Percentiles rank a stretch among this genome's conserved stretches.
Conservation (phyloP, 2,888 invertebrate genomes). For the Plebejus melissa region DNA sequence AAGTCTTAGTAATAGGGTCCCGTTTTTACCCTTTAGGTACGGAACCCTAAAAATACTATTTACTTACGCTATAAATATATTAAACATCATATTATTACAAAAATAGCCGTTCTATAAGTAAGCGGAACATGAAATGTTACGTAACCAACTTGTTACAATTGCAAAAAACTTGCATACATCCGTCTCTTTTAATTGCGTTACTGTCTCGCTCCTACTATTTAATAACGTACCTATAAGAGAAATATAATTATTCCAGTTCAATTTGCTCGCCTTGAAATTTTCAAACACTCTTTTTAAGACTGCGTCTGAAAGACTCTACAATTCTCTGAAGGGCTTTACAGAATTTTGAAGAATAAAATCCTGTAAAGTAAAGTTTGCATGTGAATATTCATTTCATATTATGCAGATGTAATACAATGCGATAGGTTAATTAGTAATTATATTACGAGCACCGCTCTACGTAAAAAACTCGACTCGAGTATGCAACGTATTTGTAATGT, state of each 20-base stretch:
- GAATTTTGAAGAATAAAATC: too few relatives aligned
- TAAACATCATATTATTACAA: slow-evolving; percentile 4
- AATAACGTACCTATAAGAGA: background rate
- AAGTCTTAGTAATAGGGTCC: too few relatives aligned
- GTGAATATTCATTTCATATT: background rate
- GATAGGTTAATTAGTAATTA: background rate
- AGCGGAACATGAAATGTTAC: slow-evolving; percentile 2
- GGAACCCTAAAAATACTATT: background rate
- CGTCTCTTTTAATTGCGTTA: slow-evolving; percentile 10
- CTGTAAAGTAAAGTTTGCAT: too few relatives aligned
- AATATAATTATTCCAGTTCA: background rate
- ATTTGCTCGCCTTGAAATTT: background rate
- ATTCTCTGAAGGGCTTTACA: too few relatives aligned
- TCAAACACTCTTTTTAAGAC: too few relatives aligned
- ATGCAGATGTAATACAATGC: slow-evolving; percentile 3
- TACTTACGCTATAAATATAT: background rate
- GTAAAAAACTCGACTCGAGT: background rate
- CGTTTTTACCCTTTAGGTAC: too few relatives aligned
- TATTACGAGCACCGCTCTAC: background rate
- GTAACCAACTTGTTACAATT: slow-evolving; percentile 16
- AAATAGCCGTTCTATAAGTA: background rate
- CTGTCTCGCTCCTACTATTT: slow-evolving; percentile 20
- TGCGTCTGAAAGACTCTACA: too few relatives aligned
- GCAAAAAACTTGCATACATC: slow-evolving; percentile 15
- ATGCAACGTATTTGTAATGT: slow-evolving; percentile 20